A percentile compares a stretch with the other conserved stretches of the same genome.
phyloP scores from a whole-genome alignment of 2,797 vertebrate genomes.

The Pipistrellus pygmaeus region DNA sequence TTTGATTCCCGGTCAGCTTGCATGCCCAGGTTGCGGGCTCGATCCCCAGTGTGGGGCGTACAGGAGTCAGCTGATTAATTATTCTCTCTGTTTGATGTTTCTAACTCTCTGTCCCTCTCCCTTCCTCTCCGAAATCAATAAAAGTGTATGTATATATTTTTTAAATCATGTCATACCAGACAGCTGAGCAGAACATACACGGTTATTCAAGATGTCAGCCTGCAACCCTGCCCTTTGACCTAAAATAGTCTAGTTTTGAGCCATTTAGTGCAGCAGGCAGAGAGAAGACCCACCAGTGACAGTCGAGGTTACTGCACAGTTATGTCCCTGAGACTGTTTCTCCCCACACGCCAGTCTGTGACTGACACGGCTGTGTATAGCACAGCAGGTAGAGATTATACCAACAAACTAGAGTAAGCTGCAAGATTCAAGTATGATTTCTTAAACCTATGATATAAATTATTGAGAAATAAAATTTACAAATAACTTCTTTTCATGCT shows the following conservation, averaged over 20 bases:
- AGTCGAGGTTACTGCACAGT: accelerated
- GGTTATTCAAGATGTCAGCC: background rate
- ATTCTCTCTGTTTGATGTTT: too few species aligned
- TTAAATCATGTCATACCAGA: background rate
- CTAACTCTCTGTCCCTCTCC: too few species aligned
- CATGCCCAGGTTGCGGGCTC: too few species aligned
- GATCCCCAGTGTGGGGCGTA: too few species aligned
- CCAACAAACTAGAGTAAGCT: background rate
- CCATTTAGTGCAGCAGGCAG: background rate
- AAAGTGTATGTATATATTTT: too few species aligned
- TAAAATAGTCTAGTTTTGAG: background rate
- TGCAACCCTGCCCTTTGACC: background rate
- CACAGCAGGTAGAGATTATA: background rate
- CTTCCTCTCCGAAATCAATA: too few species aligned
- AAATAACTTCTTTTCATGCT: background rate
- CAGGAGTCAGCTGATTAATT: too few species aligned
- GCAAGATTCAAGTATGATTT: background rate
- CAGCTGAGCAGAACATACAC: background rate
- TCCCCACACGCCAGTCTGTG: background rate
- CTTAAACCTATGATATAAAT: background rate
- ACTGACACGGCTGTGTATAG: too few species aligned
- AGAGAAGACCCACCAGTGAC: background rate
- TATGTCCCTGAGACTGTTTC: background rate
- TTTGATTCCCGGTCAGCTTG: too few species aligned
- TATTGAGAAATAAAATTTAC: background rate